A percentile compares a stretch with the other conserved stretches of the same genome.
Conservation (phyloP, 2,797 vertebrate genomes). For the Liparis tanakae region DNA sequence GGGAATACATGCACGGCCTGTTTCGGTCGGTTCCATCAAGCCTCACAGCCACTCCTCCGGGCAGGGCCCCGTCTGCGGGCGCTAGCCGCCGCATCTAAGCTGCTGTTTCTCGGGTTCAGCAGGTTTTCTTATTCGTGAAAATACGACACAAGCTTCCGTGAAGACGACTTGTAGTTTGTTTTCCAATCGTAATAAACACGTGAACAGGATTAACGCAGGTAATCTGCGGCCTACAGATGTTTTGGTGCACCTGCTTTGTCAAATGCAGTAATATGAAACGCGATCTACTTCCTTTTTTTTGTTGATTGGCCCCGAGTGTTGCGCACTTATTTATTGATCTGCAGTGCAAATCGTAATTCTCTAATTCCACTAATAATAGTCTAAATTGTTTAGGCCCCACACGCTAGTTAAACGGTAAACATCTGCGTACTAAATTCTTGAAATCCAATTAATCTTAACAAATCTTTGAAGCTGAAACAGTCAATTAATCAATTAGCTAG, state of each 20-base stretch:
- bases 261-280: constrained; percentile 25
- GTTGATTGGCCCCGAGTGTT: background rate
- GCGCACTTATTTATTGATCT: background rate
- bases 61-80: constrained; percentile 58
- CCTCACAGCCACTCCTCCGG: constrained; percentile 29
- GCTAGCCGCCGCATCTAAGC: constrained; percentile 52
- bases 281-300: constrained; percentile 28
- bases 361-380: background rate
- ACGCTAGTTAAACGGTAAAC: fast-evolving
- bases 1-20: background rate
- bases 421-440: background rate
- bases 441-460: background rate
- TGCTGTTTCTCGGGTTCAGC: constrained; percentile 42
- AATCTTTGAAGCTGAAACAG: background rate
- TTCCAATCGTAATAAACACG: background rate
- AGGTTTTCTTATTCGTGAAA: constrained; percentile 36
- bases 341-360: background rate
- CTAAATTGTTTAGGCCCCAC: background rate
- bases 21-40: constrained; percentile 37
- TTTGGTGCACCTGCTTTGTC: constrained; percentile 46
- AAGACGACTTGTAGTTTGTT: background rate
- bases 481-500: too few relatives aligned
- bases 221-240: constrained; percentile 36
- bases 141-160: background rate
- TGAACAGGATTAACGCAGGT: background rate